These are phyloP conservation scores for Rhingia campestris DNA, from an alignment of 2,888 invertebrate genomes.

Conservation along the genomic window DNA sequence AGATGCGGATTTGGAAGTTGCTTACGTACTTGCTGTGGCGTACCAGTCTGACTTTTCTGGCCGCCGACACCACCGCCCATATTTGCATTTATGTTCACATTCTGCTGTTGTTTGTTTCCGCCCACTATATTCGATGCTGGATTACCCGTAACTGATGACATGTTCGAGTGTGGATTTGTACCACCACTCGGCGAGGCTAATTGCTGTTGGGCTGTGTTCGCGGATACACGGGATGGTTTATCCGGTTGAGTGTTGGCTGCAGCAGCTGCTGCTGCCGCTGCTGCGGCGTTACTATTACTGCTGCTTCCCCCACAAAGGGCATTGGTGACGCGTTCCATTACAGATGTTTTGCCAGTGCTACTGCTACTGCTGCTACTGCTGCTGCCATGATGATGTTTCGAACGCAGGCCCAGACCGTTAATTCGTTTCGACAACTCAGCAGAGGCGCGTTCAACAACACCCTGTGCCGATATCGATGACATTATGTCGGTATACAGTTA, in stretches of 20 bases:
- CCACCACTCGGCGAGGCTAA: conserved; percentile 52
- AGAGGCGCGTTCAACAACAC: conserved; percentile 95
- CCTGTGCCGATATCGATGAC: conserved; percentile 94
- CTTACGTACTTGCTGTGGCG: conserved; percentile 81
- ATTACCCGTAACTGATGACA: conserved; percentile 39
- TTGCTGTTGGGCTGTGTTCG: conserved; percentile 64
- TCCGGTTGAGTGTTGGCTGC: conserved; percentile 58
- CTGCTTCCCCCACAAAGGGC: conserved; percentile 90
- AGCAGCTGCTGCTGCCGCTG: conserved; percentile 69
- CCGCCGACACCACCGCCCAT: conserved; percentile 56
- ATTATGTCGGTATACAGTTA: conserved; percentile 81
- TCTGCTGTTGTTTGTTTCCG: conserved; percentile 78
- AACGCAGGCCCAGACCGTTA: conserved; percentile 90
- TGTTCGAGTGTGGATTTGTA: conserved; percentile 25
- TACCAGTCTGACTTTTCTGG: conserved; percentile 79
- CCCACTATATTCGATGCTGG: conserved; percentile 50
- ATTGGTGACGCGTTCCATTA: conserved; percentile 94
- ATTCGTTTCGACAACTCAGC: conserved; percentile 95
- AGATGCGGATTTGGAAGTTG: conserved; percentile 82
- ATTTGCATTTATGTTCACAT: conserved; percentile 76
- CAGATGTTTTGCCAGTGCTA: conserved; percentile 86
- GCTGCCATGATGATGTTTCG: conserved; percentile 83
- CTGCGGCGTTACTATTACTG: conserved; percentile 76
- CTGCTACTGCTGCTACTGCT: conserved; percentile 77
- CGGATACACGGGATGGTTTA: conserved; percentile 69